phyloP scores from a whole-genome alignment of 2,113 vertebrate genomes.

The Ranitomeya variabilis region DNA sequence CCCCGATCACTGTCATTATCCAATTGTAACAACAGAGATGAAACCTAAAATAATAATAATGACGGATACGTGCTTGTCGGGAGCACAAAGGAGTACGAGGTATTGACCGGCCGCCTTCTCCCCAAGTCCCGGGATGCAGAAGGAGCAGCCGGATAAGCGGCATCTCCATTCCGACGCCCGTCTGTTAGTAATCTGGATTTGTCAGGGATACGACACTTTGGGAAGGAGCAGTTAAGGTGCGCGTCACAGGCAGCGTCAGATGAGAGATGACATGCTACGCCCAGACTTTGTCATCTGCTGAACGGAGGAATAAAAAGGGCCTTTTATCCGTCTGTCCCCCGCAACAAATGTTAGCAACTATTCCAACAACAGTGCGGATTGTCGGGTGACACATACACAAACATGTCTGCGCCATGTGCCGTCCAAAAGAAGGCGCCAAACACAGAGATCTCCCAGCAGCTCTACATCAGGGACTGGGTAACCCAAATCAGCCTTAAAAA shows the following conservation, averaged over 20 bases:
- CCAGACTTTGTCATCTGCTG: neutral
- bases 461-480: neutral
- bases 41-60: constrained; percentile 33
- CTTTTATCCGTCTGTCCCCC: constrained; percentile 22
- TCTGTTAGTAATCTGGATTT: neutral
- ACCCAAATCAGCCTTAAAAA: neutral
- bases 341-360: constrained; percentile 8
- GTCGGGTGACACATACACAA: constrained; percentile 3
- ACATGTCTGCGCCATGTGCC: neutral
- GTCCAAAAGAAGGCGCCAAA: neutral
- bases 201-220: neutral
- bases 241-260: neutral
- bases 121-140: neutral
- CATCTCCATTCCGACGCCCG: neutral
- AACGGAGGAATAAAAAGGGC: constrained; percentile 13
- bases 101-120: neutral
- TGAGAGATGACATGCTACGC: neutral
- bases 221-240: too few relatives aligned
- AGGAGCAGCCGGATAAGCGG: neutral
- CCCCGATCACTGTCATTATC: constrained; percentile 37
- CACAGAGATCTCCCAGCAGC: neutral
- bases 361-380: constrained; percentile 19
- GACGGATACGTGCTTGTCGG: neutral
- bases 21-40: constrained; percentile 29
- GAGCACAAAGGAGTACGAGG: neutral